These are phyloP conservation scores for Epinephelus fuscoguttatus DNA, from an alignment of 2,113 vertebrate genomes.

Conservation along the genomic window DNA sequence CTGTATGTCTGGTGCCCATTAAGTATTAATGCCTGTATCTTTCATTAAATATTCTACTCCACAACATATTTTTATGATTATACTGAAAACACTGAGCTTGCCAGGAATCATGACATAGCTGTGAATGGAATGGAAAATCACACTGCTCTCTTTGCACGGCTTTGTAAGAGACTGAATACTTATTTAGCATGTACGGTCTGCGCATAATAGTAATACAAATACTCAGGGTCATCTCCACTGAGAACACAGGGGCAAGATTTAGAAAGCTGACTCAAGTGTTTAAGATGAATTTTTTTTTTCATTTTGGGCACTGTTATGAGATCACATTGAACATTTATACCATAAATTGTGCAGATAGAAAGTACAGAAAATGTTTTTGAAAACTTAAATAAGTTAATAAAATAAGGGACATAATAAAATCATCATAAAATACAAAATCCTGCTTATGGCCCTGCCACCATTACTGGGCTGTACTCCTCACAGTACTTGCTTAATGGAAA, in stretches of 20 bases:
- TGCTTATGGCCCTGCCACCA: not conserved
- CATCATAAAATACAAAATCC: not conserved
- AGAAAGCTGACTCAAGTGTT: not conserved
- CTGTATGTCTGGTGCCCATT: conserved; percentile 27
- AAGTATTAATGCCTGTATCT: conserved; percentile 44
- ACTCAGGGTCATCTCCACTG: not conserved
- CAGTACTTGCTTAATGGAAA: not conserved
- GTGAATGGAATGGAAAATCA: not conserved
- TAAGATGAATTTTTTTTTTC: too few species aligned
- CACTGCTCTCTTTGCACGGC: not conserved
- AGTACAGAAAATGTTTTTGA: not conserved
- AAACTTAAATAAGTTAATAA: not conserved
- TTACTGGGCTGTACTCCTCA: not conserved
- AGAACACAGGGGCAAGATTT: not conserved
- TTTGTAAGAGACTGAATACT: not conserved
- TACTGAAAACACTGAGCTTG: not conserved
- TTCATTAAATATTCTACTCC: not conserved
- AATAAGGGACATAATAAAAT: not conserved
- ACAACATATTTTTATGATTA: not conserved
- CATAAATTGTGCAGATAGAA: not conserved
- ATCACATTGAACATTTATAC: not conserved
- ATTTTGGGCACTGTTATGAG: too few species aligned
- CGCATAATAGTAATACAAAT: not conserved
- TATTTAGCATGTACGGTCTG: not conserved
- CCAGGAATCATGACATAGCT: not conserved